phyloP scores from a whole-genome alignment of 2,888 invertebrate species.

The Tachina grossa region DNA sequence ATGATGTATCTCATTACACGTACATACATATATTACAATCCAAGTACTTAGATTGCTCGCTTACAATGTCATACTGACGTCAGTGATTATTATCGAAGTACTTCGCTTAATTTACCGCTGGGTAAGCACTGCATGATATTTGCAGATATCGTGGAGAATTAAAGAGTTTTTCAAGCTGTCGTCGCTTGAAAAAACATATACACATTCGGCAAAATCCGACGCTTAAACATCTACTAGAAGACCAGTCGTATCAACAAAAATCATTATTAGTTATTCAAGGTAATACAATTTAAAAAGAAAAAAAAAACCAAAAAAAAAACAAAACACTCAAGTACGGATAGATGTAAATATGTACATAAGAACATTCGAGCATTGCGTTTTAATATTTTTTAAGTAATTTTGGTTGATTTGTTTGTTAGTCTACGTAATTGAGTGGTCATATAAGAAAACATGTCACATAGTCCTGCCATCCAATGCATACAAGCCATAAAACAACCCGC shows the following conservation, averaged over 20 bases:
- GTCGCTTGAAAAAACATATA: slow-evolving; percentile 37
- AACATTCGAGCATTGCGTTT: slow-evolving; percentile 66
- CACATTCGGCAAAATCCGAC: slow-evolving; percentile 19
- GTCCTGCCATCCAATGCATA: slow-evolving; percentile 31
- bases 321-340: slow-evolving; percentile 13
- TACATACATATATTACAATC: too few relatives aligned
- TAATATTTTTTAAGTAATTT: slow-evolving; percentile 65
- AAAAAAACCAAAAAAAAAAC: slow-evolving; percentile 10
- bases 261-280: slow-evolving; percentile 65
- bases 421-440: slow-evolving; percentile 71
- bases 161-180: slow-evolving; percentile 66
- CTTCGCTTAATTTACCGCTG: too few relatives aligned
- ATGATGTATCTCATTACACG: too few relatives aligned
- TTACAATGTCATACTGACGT: too few relatives aligned
- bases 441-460: slow-evolving; percentile 69
- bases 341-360: neutral
- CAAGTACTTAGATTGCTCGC: too few relatives aligned
- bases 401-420: slow-evolving; percentile 70
- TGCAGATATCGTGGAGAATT: slow-evolving; percentile 62
- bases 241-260: slow-evolving; percentile 65
- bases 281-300: slow-evolving; percentile 47
- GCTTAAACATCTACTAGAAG: slow-evolving; percentile 37
- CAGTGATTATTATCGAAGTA: too few relatives aligned
- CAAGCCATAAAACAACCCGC: slow-evolving; percentile 40
- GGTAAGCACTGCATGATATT: slow-evolving; percentile 69